Evolutionary conservation across 2,113 vertebrate species (phyloP).

Genomic region (Larimichthys crocea): DNA sequence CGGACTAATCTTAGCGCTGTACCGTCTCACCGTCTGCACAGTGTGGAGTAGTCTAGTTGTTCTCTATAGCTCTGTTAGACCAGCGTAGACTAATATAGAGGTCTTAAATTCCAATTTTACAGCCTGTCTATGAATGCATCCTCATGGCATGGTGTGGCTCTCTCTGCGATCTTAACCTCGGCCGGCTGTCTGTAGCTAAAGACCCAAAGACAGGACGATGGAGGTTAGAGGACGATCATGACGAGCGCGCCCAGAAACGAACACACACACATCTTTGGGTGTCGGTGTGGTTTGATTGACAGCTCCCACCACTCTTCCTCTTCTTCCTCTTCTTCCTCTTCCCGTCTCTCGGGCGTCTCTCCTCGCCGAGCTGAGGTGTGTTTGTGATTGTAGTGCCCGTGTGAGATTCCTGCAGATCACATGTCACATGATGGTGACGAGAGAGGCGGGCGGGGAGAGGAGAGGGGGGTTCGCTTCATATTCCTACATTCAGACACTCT

Average conservation of each 20-base stretch:
- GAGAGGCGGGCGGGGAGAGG: constrained; percentile 31
- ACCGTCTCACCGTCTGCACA: constrained; percentile 84
- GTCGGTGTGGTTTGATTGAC: constrained; percentile 70
- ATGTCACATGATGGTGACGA: constrained; percentile 79
- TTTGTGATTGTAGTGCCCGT: constrained; percentile 80
- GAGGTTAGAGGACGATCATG: constrained; percentile 53
- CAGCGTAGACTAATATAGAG: constrained; percentile 86
- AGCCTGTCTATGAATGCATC: constrained; percentile 76
- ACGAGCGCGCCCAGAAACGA: constrained; percentile 61
- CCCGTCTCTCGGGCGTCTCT: constrained; percentile 6
- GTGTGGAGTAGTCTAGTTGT: constrained; percentile 85
- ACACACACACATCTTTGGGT: constrained; percentile 62
- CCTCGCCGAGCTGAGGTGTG: constrained; percentile 70
- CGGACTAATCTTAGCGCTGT: constrained; percentile 87
- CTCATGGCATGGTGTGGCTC: constrained; percentile 71
- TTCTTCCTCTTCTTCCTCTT: constrained; percentile 3
- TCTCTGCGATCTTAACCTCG: constrained; percentile 60
- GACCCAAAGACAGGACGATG: neutral
- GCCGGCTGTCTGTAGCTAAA: neutral
- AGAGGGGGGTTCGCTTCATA: constrained; percentile 55
- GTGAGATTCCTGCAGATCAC: constrained; percentile 84
- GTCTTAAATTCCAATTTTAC: constrained; percentile 76
- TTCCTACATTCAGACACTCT: constrained; percentile 62
- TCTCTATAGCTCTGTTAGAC: constrained; percentile 83
- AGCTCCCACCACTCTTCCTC: constrained; percentile 50